A percentile compares a stretch with the other conserved stretches of the same genome.
Evolutionary conservation across 2,888 invertebrate genomes (phyloP).

Genomic region (Dynastes maya): DNA sequence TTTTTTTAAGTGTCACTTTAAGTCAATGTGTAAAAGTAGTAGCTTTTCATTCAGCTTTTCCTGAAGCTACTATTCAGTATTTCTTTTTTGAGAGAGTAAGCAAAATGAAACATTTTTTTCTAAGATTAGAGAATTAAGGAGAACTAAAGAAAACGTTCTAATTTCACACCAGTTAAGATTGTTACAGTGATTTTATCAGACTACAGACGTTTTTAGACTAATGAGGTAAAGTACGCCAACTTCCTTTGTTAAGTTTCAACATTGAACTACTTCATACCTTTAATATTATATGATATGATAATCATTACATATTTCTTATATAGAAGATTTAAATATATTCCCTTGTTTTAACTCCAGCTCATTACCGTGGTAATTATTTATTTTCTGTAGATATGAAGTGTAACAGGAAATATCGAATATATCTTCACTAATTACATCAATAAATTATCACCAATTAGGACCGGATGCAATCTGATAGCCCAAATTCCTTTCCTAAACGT

Average conservation of each 20-base stretch:
- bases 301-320: neutral
- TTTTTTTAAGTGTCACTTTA: too few relatives aligned
- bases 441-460: conserved; percentile 43
- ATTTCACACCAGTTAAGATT: too few relatives aligned
- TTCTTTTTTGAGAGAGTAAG: neutral
- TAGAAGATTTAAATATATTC: neutral
- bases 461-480: conserved; percentile 38
- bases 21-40: too few relatives aligned
- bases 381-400: conserved; percentile 22
- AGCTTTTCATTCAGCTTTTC: too few relatives aligned
- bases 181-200: too few relatives aligned
- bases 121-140: neutral
- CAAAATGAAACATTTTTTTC: neutral
- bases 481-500: neutral
- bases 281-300: too few relatives aligned
- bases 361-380: conserved; percentile 31
- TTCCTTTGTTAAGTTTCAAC: neutral
- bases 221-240: neutral
- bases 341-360: neutral
- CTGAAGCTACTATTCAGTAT: too few relatives aligned
- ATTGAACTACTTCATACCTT: neutral
- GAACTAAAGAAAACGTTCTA: too few relatives aligned
- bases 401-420: conserved; percentile 41
- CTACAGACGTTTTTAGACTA: neutral
- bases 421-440: conserved; percentile 31